Base-by-base conservation (phyloP, 2,888 invertebrate species). In the Dioctria linearis region DNA sequence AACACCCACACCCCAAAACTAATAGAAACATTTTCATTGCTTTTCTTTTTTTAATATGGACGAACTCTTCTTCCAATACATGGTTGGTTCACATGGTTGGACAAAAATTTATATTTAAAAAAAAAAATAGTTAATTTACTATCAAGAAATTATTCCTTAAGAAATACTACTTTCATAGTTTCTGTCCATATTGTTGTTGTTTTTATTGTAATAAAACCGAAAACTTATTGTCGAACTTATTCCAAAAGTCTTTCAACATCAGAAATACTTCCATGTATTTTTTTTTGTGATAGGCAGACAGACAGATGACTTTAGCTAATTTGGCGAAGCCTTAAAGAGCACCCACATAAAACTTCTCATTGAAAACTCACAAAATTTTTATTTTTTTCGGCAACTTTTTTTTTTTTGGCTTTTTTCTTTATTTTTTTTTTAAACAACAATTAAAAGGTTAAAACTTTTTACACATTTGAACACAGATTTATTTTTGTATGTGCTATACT, bases 361-460 rank as follows among this genome's bases (percentile, higher is more conserved):
- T 65, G 39, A 40, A 69, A 69, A 69, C 69, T 69, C 69, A 69
- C 69, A 69, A 51, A 69, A 69, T 51, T 69, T 4, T 9, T 69
- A 2, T 69, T 54, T 13, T 69, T 9, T 25, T 54, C 25, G 25
- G 51, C 39, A 37, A 51, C 54, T 37, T 49, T 11, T 25, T 1
- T n/a, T 25, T 25, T 25, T 25, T 25, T 25, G 25, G 1, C 25
- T 25, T 25, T 25, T 25, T 25, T 25, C 25, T 25, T 25, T 25
- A 25, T 25, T 25, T 1, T 25, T n/a, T 25, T 25, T 25, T 25
- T 25, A 25, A 25, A 25, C 13, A 67, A 46, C 37, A 37, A 37
- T 37, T n/a, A 37, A 46, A 46, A 69, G 46, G 11, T 69, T 51
- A 13, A 67, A 49, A 69, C 67, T 51, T 69, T 49, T 46, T 49